Percentiles rank a stretch among this genome's conserved stretches.
Evolutionary conservation across 2,888 invertebrate species (phyloP).

Genomic region (Drosophila affinis): DNA sequence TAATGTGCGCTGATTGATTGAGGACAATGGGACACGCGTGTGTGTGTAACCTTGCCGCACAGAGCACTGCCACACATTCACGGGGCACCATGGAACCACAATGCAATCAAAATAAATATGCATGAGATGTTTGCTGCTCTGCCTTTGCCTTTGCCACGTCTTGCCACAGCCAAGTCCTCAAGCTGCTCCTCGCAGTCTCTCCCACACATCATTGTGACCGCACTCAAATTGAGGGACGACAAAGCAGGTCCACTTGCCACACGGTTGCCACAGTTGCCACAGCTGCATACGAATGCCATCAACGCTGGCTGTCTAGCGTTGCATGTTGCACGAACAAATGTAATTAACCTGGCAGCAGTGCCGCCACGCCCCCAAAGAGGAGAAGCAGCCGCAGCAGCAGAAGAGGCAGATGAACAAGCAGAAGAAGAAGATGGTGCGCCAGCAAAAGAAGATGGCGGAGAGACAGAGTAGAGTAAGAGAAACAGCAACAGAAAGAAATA

Average conservation of each 20-base stretch:
- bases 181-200: background rate
- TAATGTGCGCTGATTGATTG: slow-evolving; percentile 51
- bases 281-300: slow-evolving; percentile 56
- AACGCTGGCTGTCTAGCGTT: slow-evolving; percentile 37
- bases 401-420: background rate
- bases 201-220: slow-evolving; percentile 11
- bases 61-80: slow-evolving; percentile 13
- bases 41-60: slow-evolving; percentile 27
- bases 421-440: background rate
- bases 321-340: slow-evolving; percentile 69
- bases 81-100: slow-evolving; percentile 7
- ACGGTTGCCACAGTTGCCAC: slow-evolving; percentile 17
- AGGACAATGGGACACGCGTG: background rate
- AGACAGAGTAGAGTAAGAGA: background rate
- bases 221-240: slow-evolving; percentile 49
- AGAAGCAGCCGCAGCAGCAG: background rate
- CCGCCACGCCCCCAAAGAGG: slow-evolving; percentile 40
- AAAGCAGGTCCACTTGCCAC: slow-evolving; percentile 17
- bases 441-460: background rate
- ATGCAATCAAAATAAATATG: slow-evolving; percentile 47
- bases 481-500: slow-evolving; percentile 2
- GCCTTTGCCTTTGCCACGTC: no score
- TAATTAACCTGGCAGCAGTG: slow-evolving; percentile 69
- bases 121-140: slow-evolving; percentile 19
- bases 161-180: background rate